Percentiles rank a stretch among this genome's conserved stretches.
phyloP scores from a whole-genome alignment of 2,797 vertebrate species.

The Thamnophis elegans region DNA sequence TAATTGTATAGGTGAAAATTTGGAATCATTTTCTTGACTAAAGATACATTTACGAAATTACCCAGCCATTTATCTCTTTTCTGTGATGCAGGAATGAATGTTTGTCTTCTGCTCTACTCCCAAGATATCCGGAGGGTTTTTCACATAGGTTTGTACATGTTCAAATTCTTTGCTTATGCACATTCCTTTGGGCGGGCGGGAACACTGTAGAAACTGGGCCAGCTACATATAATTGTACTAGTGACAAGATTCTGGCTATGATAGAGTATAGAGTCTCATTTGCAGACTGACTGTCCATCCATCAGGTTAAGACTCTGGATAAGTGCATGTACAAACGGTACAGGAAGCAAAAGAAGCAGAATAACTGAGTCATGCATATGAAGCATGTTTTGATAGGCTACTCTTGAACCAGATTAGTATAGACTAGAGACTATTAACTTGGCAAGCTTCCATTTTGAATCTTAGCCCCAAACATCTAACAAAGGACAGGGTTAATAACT shows the following conservation, averaged over 20 bases:
- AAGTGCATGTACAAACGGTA: not conserved
- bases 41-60: not conserved
- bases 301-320: not conserved
- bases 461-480: not conserved
- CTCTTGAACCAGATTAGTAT: not conserved
- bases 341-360: not conserved
- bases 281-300: not conserved
- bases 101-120: not conserved
- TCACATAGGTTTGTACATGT: not conserved
- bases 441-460: not conserved
- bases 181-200: not conserved
- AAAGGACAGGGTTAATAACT: not conserved
- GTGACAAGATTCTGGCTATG: not conserved
- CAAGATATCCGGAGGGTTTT: not conserved
- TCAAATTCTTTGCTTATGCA: not conserved
- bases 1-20: not conserved
- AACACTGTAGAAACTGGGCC: not conserved
- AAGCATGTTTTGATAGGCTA: not conserved
- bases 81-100: not conserved
- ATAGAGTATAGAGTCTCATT: not conserved
- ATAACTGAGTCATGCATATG: not conserved
- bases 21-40: not conserved
- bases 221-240: not conserved
- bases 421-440: not conserved
- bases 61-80: not conserved